Conservation (phyloP, 2,888 invertebrate species). For the Drosophila robusta region DNA sequence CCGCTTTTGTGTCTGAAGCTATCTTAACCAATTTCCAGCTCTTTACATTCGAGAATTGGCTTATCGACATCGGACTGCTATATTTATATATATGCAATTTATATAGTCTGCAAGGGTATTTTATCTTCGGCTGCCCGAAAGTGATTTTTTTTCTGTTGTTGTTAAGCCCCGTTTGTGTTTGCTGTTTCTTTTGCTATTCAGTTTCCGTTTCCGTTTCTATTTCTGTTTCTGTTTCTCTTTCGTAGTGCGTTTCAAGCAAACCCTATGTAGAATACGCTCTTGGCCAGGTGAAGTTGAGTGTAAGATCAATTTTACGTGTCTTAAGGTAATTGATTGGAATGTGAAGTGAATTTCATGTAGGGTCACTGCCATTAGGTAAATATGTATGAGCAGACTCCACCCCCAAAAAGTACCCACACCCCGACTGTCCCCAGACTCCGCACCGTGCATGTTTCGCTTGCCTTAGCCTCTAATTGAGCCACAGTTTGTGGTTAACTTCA, state of each 20-base stretch:
- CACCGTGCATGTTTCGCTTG: conserved; percentile 23
- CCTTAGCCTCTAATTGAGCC: neutral
- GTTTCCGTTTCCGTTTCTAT: neutral
- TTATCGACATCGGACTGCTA: no score
- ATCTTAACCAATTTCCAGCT: no score
- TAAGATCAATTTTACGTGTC: conserved; percentile 68
- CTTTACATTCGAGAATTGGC: no score
- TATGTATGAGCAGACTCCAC: conserved; percentile 40
- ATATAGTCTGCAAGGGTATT: neutral
- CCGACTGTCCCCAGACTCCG: neutral
- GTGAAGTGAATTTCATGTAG: conserved; percentile 64
- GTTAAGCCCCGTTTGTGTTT: neutral
- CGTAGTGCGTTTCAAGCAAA: conserved; percentile 67
- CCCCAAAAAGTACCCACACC: neutral
- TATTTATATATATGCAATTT: neutral
- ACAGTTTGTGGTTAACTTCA: conserved; percentile 47
- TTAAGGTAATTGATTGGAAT: conserved; percentile 71
- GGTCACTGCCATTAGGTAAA: conserved; percentile 67
- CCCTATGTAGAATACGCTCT: conserved; percentile 68
- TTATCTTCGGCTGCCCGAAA: neutral
- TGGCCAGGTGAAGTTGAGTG: conserved; percentile 72
- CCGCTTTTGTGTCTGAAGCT: no score
- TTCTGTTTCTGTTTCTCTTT: conserved; percentile 21
- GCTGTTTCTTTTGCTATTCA: conserved; percentile 1
- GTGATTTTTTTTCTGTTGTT: neutral